Conservation (phyloP, 2,113 vertebrate genomes). For the Progne subis region DNA sequence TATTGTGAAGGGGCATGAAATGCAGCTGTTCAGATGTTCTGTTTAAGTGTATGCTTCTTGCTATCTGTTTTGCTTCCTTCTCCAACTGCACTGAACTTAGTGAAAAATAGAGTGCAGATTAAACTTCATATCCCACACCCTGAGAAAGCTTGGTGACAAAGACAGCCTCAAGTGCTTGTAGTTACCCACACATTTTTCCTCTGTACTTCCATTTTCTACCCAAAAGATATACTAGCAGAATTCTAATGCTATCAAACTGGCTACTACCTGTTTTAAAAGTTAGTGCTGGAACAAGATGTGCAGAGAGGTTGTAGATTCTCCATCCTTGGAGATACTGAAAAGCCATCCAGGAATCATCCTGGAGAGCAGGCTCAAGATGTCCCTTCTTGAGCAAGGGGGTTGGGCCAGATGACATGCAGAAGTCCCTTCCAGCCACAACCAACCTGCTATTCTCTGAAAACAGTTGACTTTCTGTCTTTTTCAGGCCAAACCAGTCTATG, state of each 20-base stretch:
- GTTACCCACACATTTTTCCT: neutral
- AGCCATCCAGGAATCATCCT: neutral
- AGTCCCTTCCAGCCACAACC: neutral
- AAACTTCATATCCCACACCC: neutral
- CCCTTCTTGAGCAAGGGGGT: neutral
- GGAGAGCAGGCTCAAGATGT: fast-evolving
- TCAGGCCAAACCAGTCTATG: neutral
- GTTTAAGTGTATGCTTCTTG: neutral
- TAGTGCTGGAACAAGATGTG: neutral
- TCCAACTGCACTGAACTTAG: neutral
- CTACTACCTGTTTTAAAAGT: neutral
- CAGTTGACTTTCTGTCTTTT: neutral
- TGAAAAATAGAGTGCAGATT: neutral
- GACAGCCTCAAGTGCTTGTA: neutral
- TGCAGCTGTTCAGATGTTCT: neutral
- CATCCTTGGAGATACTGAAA: neutral
- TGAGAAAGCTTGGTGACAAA: neutral
- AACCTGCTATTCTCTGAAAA: neutral
- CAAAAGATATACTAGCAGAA: neutral
- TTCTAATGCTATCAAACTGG: neutral
- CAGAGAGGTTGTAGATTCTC: neutral
- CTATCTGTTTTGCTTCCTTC: neutral
- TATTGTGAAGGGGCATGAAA: neutral
- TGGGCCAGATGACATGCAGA: neutral
- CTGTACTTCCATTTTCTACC: neutral